Evolutionary conservation across 2,113 vertebrate genomes (phyloP).

Genomic region (Ascaphus truei): DNA sequence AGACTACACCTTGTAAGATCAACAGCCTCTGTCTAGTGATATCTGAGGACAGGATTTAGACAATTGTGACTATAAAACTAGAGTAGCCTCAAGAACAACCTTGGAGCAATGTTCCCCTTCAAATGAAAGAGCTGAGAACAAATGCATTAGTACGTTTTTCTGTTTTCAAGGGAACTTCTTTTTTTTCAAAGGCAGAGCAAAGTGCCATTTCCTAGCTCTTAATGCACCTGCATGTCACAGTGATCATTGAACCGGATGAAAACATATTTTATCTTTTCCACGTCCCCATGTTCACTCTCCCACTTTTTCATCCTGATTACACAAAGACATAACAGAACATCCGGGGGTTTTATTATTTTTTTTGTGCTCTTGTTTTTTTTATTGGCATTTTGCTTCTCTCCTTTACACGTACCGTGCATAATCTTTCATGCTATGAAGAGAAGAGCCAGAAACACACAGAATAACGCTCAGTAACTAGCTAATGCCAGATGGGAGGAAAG

Average conservation of each 20-base stretch:
- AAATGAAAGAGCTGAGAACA: background rate
- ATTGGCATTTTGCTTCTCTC: background rate
- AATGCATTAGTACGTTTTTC: background rate
- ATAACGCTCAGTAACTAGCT: slow-evolving; percentile 37
- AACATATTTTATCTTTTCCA: background rate
- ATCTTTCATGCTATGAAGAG: background rate
- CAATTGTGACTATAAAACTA: background rate
- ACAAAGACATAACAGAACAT: background rate
- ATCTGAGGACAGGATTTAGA: background rate
- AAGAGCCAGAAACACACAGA: slow-evolving; percentile 34
- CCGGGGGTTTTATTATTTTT: too few relatives aligned
- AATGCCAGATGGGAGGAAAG: slow-evolving; percentile 46
- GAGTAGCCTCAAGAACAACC: background rate
- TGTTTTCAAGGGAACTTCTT: background rate
- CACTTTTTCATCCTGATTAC: background rate
- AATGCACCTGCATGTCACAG: background rate
- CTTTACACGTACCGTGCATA: background rate
- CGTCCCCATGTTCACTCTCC: background rate
- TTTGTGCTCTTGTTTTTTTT: background rate
- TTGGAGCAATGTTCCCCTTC: background rate
- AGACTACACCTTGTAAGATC: too few relatives aligned
- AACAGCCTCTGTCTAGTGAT: background rate
- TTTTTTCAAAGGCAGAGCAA: background rate
- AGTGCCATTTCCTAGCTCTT: background rate
- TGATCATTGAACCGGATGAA: background rate